Conservation (phyloP, 1,140 invertebrate species). For the Spodoptera frugiperda region DNA sequence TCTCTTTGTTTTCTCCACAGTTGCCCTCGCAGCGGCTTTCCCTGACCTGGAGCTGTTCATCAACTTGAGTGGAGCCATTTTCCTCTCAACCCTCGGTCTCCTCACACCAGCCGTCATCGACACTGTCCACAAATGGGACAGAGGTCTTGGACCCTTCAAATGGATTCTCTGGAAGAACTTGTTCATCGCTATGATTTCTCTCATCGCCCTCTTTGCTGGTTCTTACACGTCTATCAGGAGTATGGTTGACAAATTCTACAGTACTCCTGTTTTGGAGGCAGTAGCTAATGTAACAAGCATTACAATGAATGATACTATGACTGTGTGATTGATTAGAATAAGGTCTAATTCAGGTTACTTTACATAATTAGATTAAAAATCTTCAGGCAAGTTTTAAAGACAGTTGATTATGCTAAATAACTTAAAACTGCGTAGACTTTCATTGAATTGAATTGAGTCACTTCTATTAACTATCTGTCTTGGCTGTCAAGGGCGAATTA, state of each 20-base stretch:
- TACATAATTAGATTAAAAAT: not conserved
- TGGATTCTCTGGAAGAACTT: slow-evolving; percentile 90
- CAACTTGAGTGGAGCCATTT: slow-evolving; percentile 94
- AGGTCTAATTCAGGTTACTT: not conserved
- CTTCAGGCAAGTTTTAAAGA: not conserved
- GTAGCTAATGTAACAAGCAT: slow-evolving; percentile 51
- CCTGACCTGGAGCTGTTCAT: slow-evolving; percentile 95
- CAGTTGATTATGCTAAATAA: no score
- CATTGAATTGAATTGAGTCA: not conserved
- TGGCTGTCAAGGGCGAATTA: not conserved
- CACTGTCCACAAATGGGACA: slow-evolving; percentile 89
- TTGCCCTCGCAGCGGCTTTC: slow-evolving; percentile 91
- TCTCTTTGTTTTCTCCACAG: slow-evolving; percentile 75
- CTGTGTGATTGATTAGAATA: slow-evolving; percentile 14
- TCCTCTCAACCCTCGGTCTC: slow-evolving; percentile 94
- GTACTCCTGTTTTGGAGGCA: slow-evolving; percentile 48
- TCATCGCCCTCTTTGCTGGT: slow-evolving; percentile 89
- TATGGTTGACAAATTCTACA: slow-evolving; percentile 80
- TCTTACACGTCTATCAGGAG: slow-evolving; percentile 88
- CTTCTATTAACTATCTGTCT: not conserved
- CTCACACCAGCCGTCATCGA: slow-evolving; percentile 95
- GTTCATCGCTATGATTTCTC: slow-evolving; percentile 87
- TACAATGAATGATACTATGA: slow-evolving; percentile 47
- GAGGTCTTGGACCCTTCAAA: slow-evolving; percentile 87
- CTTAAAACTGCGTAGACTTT: not conserved